Base-by-base conservation (phyloP, 2,797 vertebrate species). In the Yasuhikotakia modesta region DNA sequence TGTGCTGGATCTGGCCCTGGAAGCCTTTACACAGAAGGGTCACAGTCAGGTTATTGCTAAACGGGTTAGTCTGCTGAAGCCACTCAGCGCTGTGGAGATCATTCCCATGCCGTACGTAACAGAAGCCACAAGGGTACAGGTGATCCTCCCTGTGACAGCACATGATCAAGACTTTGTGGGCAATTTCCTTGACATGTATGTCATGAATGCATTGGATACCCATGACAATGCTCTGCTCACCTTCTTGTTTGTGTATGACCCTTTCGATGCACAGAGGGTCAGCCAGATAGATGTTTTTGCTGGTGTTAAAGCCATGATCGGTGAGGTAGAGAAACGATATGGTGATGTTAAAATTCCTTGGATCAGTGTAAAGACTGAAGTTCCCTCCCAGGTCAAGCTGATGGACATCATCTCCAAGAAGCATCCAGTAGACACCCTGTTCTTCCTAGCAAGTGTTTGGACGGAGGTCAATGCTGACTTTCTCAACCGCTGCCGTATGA, bases 341-440 rank as follows among this genome's bases (percentile, higher is more conserved):
- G 85, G 94, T 0, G 95, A 96, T 1, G 92, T 96, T 1, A 96
- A 97, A 90, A 95, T 99, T 81, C 96, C 96, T 0, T 96, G 97
- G 95, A 95, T 98, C 32, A 96, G 96, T 0, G 96, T 99, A 78
- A 95, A 96, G 86, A 97, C 96, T 0, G 96, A 98, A 88, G 93
- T 96, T 27, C 96, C 98, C 0, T 99, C 98, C 0, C 97, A 99
- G 88, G 94, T 98, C 50, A 96, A 97, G 70, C 95, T 99, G 72
- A 97, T 99, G 96, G 98, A 99, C 82, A 95, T 98, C 63, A 95
- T 98, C 81, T 99, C 98, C 0, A 99, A 99, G 91, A 99, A 99
- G 87, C 96, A 99, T 86, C 96, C 97, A 0, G 95, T 98, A 86
- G 98, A 99, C 87, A 98, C 97, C 0, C 93, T 99, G 5, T 99